phyloP scores from a whole-genome alignment of 2,888 invertebrate species.

The Hermaeophaga mercurialis region DNA sequence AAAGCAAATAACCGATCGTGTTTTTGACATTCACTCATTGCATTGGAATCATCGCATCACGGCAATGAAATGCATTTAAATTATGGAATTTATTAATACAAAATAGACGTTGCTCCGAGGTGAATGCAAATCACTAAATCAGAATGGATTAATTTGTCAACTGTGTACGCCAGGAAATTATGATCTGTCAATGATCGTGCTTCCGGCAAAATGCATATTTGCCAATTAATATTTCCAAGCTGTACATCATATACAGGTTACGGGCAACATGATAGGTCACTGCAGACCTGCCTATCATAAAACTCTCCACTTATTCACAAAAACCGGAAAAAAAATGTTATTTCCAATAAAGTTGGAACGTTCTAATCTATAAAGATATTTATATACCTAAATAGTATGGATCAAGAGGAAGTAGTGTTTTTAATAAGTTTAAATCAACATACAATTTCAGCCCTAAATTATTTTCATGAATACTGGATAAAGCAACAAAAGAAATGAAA shows the following conservation, averaged over 20 bases:
- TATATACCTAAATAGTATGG: too few species aligned
- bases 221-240: conserved; percentile 31
- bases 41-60: conserved; percentile 41
- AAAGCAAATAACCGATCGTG: conserved; percentile 37
- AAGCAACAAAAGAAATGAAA: too few species aligned
- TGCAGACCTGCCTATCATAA: too few species aligned
- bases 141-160: conserved; percentile 45
- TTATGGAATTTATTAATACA: conserved; percentile 50
- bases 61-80: conserved; percentile 42
- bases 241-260: conserved; percentile 18
- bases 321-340: too few species aligned
- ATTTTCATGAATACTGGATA: too few species aligned
- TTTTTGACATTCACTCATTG: conserved; percentile 46
- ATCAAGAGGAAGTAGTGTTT: too few species aligned
- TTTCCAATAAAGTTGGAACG: too few species aligned
- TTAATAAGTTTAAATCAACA: too few species aligned
- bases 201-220: conserved; percentile 29
- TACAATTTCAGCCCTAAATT: too few species aligned
- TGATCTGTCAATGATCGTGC: conserved; percentile 33
- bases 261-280: background rate
- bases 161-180: conserved; percentile 36
- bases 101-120: conserved; percentile 35
- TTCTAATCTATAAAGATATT: too few species aligned
- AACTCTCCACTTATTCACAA: too few species aligned
- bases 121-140: conserved; percentile 43